Percentiles rank a stretch among this genome's conserved stretches.
Evolutionary conservation across 2,888 invertebrate species (phyloP).

Genomic region (Choristoneura rosaceana): DNA sequence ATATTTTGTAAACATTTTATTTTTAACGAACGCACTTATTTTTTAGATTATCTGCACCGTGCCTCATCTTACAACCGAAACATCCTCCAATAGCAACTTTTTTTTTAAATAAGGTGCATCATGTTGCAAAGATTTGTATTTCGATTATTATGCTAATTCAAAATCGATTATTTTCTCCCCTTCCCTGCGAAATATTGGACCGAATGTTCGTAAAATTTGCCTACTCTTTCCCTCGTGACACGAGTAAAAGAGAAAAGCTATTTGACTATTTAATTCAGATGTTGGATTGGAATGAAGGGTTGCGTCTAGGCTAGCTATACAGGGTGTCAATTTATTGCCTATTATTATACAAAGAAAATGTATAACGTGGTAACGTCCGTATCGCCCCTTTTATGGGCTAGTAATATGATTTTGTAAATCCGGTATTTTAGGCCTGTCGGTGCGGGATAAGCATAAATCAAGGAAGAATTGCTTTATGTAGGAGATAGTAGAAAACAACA

Average conservation of each 20-base stretch:
- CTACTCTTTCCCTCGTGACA: conserved; percentile 19
- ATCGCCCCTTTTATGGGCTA: conserved; percentile 66
- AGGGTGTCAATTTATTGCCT: conserved; percentile 81
- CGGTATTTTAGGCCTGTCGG: conserved; percentile 45
- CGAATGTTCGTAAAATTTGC: conserved; percentile 3
- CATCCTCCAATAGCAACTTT: background rate
- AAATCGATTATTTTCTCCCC: conserved; percentile 38
- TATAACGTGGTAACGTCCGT: conserved; percentile 79
- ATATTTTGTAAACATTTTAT: no score
- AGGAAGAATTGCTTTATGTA: conserved; percentile 33
- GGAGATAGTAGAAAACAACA: background rate
- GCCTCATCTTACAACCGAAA: no score
- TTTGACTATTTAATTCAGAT: conserved; percentile 4
- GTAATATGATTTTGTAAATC: conserved; percentile 62
- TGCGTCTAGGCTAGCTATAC: conserved; percentile 54
- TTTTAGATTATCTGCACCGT: no score
- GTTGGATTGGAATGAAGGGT: conserved; percentile 51
- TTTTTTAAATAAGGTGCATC: conserved; percentile 14
- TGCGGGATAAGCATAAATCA: conserved; percentile 48
- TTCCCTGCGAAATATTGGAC: conserved; percentile 26
- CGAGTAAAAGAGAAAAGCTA: background rate
- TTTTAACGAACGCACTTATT: no score
- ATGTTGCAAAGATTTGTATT: conserved; percentile 26
- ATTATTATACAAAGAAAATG: conserved; percentile 78
- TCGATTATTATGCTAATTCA: conserved; percentile 40